Evolutionary conservation across 2,113 vertebrate species (phyloP).

Genomic region (Scortum barcoo): DNA sequence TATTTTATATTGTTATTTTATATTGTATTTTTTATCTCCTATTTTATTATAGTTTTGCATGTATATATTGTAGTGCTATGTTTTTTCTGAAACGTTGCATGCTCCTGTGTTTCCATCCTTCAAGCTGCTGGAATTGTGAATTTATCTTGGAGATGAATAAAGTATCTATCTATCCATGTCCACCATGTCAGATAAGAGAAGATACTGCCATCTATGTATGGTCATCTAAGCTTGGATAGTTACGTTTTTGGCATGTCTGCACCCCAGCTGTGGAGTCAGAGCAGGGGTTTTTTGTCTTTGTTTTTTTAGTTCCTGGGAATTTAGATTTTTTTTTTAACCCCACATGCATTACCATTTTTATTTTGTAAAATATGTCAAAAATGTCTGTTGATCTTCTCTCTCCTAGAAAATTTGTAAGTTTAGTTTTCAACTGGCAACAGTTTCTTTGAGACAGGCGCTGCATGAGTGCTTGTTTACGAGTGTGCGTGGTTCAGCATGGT

Average conservation of each 20-base stretch:
- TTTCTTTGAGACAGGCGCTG: conserved; percentile 2
- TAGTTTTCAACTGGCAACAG: conserved; percentile 25
- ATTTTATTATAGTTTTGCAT: no score
- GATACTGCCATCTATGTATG: background rate
- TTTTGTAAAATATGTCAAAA: background rate
- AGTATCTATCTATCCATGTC: no score
- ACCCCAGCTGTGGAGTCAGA: no score
- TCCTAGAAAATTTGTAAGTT: conserved; percentile 19
- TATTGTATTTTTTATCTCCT: no score
- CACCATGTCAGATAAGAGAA: background rate
- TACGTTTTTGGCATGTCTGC: no score
- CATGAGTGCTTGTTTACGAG: conserved; percentile 34
- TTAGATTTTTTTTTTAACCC: background rate
- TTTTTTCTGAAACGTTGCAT: no score
- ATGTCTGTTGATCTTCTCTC: background rate
- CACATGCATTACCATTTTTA: background rate
- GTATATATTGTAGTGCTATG: no score
- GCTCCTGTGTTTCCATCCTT: no score
- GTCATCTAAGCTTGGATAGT: background rate
- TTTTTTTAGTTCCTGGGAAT: background rate
- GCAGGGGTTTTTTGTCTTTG: no score
- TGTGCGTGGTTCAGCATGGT: conserved; percentile 28
- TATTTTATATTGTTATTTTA: no score
- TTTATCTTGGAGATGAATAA: no score
- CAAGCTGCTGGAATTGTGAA: no score